Conservation (phyloP, 2,113 vertebrate genomes). For the Meriones unguiculatus region DNA sequence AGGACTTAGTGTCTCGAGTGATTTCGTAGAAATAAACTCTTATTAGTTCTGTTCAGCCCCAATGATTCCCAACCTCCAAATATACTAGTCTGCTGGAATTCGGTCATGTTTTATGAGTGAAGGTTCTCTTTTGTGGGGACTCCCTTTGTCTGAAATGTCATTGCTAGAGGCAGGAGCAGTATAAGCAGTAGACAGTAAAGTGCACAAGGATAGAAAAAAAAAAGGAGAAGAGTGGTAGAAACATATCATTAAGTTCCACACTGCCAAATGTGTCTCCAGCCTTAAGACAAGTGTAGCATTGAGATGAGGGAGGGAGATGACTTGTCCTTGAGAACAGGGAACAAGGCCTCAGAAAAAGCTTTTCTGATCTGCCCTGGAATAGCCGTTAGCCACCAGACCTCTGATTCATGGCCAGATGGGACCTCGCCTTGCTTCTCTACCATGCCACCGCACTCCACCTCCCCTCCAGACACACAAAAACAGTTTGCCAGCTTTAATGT, state of each 20-base stretch:
- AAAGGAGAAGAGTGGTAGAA: constrained; percentile 4
- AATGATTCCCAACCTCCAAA: constrained; percentile 19
- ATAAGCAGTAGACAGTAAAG: constrained; percentile 5
- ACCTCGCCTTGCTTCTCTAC: neutral
- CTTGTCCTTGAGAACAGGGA: neutral
- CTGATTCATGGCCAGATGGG: neutral
- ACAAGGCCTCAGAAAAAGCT: constrained; percentile 19
- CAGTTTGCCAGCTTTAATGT: neutral
- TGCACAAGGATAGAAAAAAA: neutral
- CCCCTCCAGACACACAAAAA: neutral
- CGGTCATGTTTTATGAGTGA: constrained; percentile 64
- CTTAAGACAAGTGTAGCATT: constrained; percentile 32
- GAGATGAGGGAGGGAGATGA: constrained; percentile 30
- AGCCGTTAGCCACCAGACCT: neutral
- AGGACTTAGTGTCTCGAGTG: neutral
- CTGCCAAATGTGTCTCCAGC: constrained; percentile 21
- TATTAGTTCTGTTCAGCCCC: constrained; percentile 45
- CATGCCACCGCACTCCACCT: too few species aligned
- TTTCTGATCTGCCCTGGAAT: constrained; percentile 5
- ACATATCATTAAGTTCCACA: neutral
- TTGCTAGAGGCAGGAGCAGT: constrained; percentile 25
- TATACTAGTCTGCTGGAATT: constrained; percentile 62
- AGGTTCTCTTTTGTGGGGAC: constrained; percentile 64
- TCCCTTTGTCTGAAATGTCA: constrained; percentile 64
- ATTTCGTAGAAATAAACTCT: constrained; percentile 49